These are phyloP conservation scores for Drosophila fuyamai DNA, from an alignment of 1,140 invertebrate species.

Conservation along the genomic window DNA sequence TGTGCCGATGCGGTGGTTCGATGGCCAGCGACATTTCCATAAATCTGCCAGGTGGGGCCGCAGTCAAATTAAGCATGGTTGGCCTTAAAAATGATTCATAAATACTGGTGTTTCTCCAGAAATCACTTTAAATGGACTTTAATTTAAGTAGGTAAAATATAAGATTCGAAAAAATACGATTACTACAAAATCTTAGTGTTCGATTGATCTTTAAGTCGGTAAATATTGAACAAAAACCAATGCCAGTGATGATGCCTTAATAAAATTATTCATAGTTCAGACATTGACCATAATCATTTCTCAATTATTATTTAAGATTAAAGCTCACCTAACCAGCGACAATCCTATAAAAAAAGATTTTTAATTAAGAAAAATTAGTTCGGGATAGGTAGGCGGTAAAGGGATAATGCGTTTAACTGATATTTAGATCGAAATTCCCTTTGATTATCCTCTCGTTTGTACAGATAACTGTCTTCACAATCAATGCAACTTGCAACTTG, in stretches of 20 bases:
- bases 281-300: too few relatives aligned
- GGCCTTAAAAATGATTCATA: conserved; percentile 29
- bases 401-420: not conserved
- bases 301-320: too few relatives aligned
- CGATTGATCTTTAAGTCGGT: not conserved
- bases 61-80: conserved; percentile 32
- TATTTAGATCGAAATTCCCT: not conserved
- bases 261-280: too few relatives aligned
- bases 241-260: too few relatives aligned
- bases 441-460: conserved; percentile 15
- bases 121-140: not conserved
- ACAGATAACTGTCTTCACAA: conserved; percentile 18
- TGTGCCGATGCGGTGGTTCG: conserved; percentile 12
- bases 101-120: not conserved
- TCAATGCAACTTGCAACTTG: conserved; percentile 35
- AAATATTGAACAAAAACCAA: not conserved
- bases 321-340: too few relatives aligned
- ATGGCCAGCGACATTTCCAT: conserved; percentile 41
- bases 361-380: too few relatives aligned
- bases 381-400: too few relatives aligned
- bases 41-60: conserved; percentile 66
- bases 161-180: not conserved
- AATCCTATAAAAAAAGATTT: too few relatives aligned
- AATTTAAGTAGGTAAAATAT: not conserved
- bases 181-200: not conserved